Percentiles rank a stretch among this genome's conserved stretches.
phyloP scores from a whole-genome alignment of 2,113 vertebrate genomes.

The Limanda limanda region DNA sequence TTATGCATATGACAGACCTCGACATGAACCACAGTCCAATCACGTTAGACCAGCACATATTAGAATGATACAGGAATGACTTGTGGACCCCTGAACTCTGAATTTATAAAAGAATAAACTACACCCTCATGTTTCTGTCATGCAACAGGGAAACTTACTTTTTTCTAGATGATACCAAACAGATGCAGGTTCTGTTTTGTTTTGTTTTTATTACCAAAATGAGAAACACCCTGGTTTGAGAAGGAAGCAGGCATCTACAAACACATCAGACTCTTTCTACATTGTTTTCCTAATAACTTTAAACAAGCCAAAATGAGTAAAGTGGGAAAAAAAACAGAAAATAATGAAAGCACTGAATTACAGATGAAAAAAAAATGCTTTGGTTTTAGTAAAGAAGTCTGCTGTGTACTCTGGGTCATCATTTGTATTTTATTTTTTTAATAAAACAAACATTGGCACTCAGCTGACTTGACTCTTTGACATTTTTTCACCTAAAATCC shows the following conservation, averaged over 20 bases:
- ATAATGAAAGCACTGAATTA: slow-evolving; percentile 57
- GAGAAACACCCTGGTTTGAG: slow-evolving; percentile 39
- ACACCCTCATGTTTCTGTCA: slow-evolving; percentile 12
- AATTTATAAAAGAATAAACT: neutral
- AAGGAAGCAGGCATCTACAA: slow-evolving; percentile 30
- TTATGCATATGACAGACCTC: slow-evolving; percentile 61
- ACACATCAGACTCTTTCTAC: slow-evolving; percentile 32
- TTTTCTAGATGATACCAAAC: slow-evolving; percentile 18
- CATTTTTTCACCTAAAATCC: neutral
- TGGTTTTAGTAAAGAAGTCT: slow-evolving; percentile 66
- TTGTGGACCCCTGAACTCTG: slow-evolving; percentile 3
- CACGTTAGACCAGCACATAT: slow-evolving; percentile 17
- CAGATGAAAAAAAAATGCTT: slow-evolving; percentile 42
- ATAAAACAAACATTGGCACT: slow-evolving; percentile 82
- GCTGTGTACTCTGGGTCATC: slow-evolving; percentile 80
- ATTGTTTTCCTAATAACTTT: slow-evolving; percentile 48
- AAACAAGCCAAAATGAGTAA: slow-evolving; percentile 66
- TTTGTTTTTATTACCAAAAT: slow-evolving; percentile 42
- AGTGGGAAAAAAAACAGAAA: slow-evolving; percentile 17
- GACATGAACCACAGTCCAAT: slow-evolving; percentile 47
- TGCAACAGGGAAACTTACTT: slow-evolving; percentile 11
- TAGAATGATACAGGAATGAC: neutral
- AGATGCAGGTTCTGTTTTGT: slow-evolving; percentile 28
- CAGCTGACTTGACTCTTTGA: neutral
- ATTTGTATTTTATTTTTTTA: slow-evolving; percentile 88